Conservation (phyloP, 2,797 vertebrate species). For the Kryptopterus vitreolus region DNA sequence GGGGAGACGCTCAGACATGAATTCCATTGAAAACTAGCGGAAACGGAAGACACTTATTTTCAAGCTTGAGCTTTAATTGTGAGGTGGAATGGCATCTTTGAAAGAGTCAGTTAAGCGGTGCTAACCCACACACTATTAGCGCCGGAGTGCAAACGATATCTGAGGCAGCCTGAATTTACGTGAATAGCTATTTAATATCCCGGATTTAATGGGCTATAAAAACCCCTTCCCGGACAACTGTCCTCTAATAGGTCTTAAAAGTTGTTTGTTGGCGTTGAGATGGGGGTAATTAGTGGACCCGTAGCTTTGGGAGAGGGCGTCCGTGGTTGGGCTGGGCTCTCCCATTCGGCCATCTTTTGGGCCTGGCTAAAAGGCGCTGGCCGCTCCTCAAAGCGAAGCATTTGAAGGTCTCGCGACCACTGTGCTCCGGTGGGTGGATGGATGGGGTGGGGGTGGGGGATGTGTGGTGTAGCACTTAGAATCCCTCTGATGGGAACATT, state of each 20-base stretch:
- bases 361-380: slow-evolving; percentile 70
- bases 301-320: slow-evolving; percentile 59
- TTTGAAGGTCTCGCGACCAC: slow-evolving; percentile 63
- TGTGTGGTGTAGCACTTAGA: slow-evolving; percentile 63
- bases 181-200: slow-evolving; percentile 79
- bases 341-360: slow-evolving; percentile 62
- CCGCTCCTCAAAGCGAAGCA: slow-evolving; percentile 68
- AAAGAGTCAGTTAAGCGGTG: slow-evolving; percentile 48
- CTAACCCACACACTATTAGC: slow-evolving; percentile 54
- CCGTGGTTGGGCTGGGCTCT: slow-evolving; percentile 54
- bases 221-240: slow-evolving; percentile 77
- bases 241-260: slow-evolving; percentile 78
- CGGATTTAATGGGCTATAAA: slow-evolving; percentile 78
- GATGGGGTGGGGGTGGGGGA: slow-evolving; percentile 55
- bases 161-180: slow-evolving; percentile 75
- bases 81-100: slow-evolving; percentile 49
- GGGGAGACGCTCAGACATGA: slow-evolving; percentile 39
- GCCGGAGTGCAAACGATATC: slow-evolving; percentile 51
- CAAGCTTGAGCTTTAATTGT: slow-evolving; percentile 50
- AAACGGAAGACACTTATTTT: slow-evolving; percentile 45
- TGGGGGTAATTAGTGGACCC: slow-evolving; percentile 76
- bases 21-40: slow-evolving; percentile 50
- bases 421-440: slow-evolving; percentile 52
- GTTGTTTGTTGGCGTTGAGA: slow-evolving; percentile 77
- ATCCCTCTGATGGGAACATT: slow-evolving; percentile 62